These are phyloP conservation scores for Doryteuthis pealeii DNA, from an alignment of 1,140 invertebrate genomes.

Conservation along the genomic window DNA sequence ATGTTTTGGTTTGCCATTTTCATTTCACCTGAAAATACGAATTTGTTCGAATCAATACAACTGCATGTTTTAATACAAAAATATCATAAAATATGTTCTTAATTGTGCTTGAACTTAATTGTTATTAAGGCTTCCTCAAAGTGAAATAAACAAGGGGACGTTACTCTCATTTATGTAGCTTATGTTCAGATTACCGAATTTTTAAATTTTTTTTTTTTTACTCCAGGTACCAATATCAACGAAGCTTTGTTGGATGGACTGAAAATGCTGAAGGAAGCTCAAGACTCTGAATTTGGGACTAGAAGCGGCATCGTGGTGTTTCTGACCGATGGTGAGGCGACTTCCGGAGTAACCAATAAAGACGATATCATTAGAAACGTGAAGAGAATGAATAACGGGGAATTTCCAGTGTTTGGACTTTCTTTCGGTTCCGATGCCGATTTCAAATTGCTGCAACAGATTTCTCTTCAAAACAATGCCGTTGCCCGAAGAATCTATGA, in stretches of 20 bases:
- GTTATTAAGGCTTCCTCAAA: too few relatives aligned
- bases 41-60: too few relatives aligned
- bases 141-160: too few relatives aligned
- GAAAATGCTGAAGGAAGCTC: slow-evolving; percentile 48
- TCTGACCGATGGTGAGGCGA: slow-evolving; percentile 75
- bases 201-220: not conserved
- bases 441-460: slow-evolving; percentile 68
- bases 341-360: slow-evolving; percentile 65
- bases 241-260: slow-evolving; percentile 66
- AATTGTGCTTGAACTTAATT: too few relatives aligned
- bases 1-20: too few relatives aligned
- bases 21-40: too few relatives aligned
- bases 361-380: slow-evolving; percentile 63
- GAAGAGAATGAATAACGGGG: slow-evolving; percentile 27
- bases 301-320: slow-evolving; percentile 69
- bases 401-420: slow-evolving; percentile 66
- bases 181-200: too few relatives aligned
- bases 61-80: too few relatives aligned
- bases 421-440: slow-evolving; percentile 75
- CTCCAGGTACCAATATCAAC: slow-evolving; percentile 65
- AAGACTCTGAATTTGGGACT: not conserved
- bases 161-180: too few relatives aligned
- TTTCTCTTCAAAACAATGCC: slow-evolving; percentile 70
- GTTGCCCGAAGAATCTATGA: slow-evolving; percentile 76
- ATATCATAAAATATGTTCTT: too few relatives aligned